phyloP scores from a whole-genome alignment of 2,888 invertebrate species.

The Cabera pusaria region DNA sequence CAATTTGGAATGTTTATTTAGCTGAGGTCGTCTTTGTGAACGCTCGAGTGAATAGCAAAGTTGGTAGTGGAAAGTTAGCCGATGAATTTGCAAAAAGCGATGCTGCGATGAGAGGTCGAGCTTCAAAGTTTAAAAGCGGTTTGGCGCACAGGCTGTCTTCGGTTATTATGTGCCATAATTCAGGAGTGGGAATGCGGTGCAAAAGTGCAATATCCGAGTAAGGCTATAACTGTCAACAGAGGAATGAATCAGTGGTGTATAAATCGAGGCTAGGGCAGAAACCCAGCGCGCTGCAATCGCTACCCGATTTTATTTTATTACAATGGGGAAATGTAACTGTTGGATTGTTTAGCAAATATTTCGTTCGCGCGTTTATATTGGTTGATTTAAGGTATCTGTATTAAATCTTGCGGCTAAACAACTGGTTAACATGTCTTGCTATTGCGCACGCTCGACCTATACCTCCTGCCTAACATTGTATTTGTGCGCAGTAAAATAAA shows the following conservation, averaged over 20 bases:
- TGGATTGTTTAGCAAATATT: constrained; percentile 66
- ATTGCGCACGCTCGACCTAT: neutral
- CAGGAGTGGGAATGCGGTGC: constrained; percentile 65
- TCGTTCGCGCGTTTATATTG: constrained; percentile 45
- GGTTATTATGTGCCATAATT: constrained; percentile 69
- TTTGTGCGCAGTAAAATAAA: constrained; percentile 12
- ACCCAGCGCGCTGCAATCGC: constrained; percentile 55
- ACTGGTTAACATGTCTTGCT: constrained; percentile 26
- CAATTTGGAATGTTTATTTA: constrained; percentile 40
- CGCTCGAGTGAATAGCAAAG: constrained; percentile 33
- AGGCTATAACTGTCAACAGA: constrained; percentile 74
- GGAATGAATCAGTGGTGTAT: constrained; percentile 76
- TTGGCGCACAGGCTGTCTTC: constrained; percentile 45
- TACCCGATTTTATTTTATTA: constrained; percentile 65
- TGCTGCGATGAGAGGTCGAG: constrained; percentile 18
- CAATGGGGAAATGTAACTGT: constrained; percentile 41
- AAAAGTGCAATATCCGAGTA: constrained; percentile 76
- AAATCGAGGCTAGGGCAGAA: constrained; percentile 68
- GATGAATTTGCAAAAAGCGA: constrained; percentile 47
- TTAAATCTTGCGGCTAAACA: constrained; percentile 25
- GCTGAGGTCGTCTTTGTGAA: constrained; percentile 27
- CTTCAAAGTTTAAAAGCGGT: constrained; percentile 25
- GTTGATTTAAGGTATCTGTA: constrained; percentile 35
- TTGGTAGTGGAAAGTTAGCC: constrained; percentile 45
- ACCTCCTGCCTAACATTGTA: constrained; percentile 4